Evolutionary conservation across 2,888 invertebrate genomes (phyloP).

Genomic region (Patella pellucida): DNA sequence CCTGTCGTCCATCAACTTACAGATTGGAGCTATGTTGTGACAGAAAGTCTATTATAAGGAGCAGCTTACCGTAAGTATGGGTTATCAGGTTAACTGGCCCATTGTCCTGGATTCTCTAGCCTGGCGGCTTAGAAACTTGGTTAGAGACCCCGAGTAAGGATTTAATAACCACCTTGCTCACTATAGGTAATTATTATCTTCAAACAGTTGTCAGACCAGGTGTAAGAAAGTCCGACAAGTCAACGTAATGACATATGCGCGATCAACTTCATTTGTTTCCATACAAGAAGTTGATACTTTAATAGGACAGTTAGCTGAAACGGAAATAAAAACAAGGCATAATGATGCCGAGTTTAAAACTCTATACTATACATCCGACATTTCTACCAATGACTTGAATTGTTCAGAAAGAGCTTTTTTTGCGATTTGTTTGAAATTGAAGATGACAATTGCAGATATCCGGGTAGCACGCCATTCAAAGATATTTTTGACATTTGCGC

Average conservation of each 20-base stretch:
- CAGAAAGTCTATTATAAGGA: not conserved
- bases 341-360: no score
- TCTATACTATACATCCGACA: no score
- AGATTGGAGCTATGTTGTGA: no score
- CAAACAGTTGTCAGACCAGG: not conserved
- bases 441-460: no score
- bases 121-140: constrained; percentile 3
- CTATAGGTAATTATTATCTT: not conserved
- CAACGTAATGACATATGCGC: constrained; percentile 5
- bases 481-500: no score
- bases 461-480: no score
- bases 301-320: not conserved
- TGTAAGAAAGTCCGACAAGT: constrained; percentile 10
- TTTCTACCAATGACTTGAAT: no score
- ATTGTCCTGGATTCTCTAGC: not conserved
- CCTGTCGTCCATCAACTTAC: no score
- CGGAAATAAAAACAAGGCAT: no score
- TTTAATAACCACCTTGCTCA: not conserved
- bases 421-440: no score
- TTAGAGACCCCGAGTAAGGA: not conserved
- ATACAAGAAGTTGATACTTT: constrained; percentile 5
- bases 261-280: constrained; percentile 9
- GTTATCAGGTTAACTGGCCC: not conserved
- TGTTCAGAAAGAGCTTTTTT: no score
- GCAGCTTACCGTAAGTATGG: not conserved